Evolutionary conservation across 2,113 vertebrate species (phyloP), one percentile per base, ranked within the genome.

Genomic region (Corythaeola cristata): DNA sequence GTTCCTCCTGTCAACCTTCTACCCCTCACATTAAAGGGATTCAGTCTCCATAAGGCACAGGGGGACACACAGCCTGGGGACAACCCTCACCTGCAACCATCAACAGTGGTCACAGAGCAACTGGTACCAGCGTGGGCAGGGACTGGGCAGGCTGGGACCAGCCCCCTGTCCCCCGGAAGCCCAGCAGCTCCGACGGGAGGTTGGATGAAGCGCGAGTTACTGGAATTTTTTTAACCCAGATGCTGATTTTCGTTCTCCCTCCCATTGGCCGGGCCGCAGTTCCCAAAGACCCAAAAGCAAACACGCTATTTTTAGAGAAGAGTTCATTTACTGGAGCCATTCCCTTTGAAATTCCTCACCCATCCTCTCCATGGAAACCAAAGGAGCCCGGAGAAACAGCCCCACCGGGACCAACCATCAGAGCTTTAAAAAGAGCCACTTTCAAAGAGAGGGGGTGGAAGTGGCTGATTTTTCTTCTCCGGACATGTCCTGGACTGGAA

Each of bases 291-390:
- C 96, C 91, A 89, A 96, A 92, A 95, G 94, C 95, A 95, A 97
- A 93, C 90, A 94, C 14, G 59, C 98, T 98, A 98, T 98, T 98
- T 98, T 98, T 98, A 98, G 97, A 90, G 78, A 75, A 90, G 82
- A 89, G 72, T 95, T 96, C 93, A 85, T 93, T 96, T 97, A 97
- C 98, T 98, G 98, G 97, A 98, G 97, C 95, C 97, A 96, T 98
- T 98, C 96, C 97, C 97, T 98, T 97, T 87, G 96, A 98, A 98
- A 98, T 98, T 98, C 98, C 97, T 98, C 91, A 96, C 96, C 97
- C 95, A 93, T 97, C 97, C 97, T 98, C 96, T 87, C 97, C 96
- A 97, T 97, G 97, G 97, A 93, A 97, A 98, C 97, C 22, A 12
- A 89, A 74, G 88, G 96, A 97, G 95, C 35, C 87, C 18, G 0